Base-by-base conservation (phyloP, 2,113 vertebrate genomes). In the Phrynocephalus versicolor region DNA sequence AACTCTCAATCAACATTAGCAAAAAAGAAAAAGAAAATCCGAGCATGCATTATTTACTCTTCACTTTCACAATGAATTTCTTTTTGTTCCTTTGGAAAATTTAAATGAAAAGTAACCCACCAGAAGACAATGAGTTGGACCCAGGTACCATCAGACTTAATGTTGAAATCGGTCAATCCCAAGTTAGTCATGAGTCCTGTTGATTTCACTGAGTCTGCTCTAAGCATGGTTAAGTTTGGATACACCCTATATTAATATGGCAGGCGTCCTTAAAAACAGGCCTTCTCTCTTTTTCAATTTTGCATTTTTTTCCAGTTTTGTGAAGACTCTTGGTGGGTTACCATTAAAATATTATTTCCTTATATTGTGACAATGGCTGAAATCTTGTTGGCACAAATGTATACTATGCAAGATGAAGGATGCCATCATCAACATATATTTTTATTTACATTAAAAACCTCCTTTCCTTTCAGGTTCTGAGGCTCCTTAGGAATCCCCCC, bases 81-180 rank as follows among this genome's bases (percentile, higher is more conserved):
- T 27, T 83, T 81, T 83, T 79, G 1, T 1, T 30, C 74, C 2
- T 88, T 81, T 87, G 88, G 85, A 88, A 87, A 89, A 93, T 86
- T 57, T 23, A 83, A 79, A 33, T 60, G 57, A 88, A 79, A 88
- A 82, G 88, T 2, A 87, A 57, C 82, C 79, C 15, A 65, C 85
- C 85, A 86, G 79, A 91, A 91, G 89, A 55, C 62, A 79, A 25
- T 79, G 33, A 23, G 12, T 64, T 65, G 60, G 15, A 80, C 10
- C 60, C 37, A 30, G 60, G 30, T 1, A 8, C 64, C 18, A 16
- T 8, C 60, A 79, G 5, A 13, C 39, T 51, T 51, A 74, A 1
- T 23, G 39, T 39, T 73, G 15, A 37, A 71, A 71, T 6, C 2
- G 19, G 14, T 71, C 16, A 25, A 35, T 62, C 15, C 58, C 13